Evolutionary conservation across 2,113 vertebrate species (phyloP).

Genomic region (Sprattus sprattus): DNA sequence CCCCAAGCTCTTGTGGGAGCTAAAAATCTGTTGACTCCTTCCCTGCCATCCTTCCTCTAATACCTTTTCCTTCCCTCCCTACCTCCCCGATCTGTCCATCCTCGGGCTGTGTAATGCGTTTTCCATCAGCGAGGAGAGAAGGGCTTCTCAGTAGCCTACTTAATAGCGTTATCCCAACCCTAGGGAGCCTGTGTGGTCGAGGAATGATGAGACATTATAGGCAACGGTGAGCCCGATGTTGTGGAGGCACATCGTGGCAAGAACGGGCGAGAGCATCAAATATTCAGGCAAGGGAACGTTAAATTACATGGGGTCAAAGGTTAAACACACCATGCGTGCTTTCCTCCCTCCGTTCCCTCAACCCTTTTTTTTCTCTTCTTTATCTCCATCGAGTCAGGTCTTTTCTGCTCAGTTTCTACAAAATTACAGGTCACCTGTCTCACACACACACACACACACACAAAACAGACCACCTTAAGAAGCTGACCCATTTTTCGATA

Average conservation of each 20-base stretch:
- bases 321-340: neutral
- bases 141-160: neutral
- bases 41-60: slow-evolving; percentile 51
- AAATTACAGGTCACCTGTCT: neutral
- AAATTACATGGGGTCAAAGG: neutral
- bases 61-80: neutral
- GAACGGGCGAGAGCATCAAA: neutral
- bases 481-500: neutral
- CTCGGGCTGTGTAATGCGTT: neutral
- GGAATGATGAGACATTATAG: neutral
- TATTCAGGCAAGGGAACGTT: neutral
- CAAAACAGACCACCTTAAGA: neutral
- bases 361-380: slow-evolving; percentile 14
- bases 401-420: neutral
- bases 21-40: slow-evolving; percentile 72
- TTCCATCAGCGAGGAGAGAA: neutral
- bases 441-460: neutral
- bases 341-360: slow-evolving; percentile 49
- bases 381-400: neutral
- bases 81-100: neutral
- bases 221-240: neutral
- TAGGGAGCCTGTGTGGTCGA: neutral
- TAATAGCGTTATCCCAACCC: neutral
- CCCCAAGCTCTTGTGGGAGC: slow-evolving; percentile 63
- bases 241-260: neutral